Evolutionary conservation across 2,888 invertebrate genomes (phyloP), one percentile per base, ranked within the genome.

Genomic region (Drosophila hawaiiensis): DNA sequence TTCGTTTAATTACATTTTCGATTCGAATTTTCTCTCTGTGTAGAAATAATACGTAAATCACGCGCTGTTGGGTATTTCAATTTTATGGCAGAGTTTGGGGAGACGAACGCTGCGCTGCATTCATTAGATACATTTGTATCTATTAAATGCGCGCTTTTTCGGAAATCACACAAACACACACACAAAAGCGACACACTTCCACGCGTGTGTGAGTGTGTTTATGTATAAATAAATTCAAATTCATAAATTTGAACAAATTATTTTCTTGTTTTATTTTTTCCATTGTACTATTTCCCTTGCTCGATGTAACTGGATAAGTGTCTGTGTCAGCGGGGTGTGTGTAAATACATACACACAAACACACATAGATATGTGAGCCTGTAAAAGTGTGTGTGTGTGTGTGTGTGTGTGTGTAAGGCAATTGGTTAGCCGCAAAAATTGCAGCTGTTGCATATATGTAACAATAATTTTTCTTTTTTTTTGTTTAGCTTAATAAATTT

Each of bases 91-190:
- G 61, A 19, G 14, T 25, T 47, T 25, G 49, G 41, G 33, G 35
- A n/a, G 53, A 22, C 33, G 56, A 61, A 55, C 80, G 67, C 70
- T 71, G 75, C 69, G 75, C 65, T 82, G 84, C 84, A 82, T 83
- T 76, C 80, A 84, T 83, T 82, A 75, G 80, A 78, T 80, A 80
- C 77, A 82, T 82, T 82, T 84, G 73, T 77, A 80, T 82, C 79
- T 83, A 81, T 83, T 75, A 80, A 78, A 76, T 78, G 65, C 39
- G 76, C 62, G 65, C 74, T 68, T 76, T 78, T 77, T 81, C 72
- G 63, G 68, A 76, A 68, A 72, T 65, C 53, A 65, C 67, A 68
- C 68, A 63, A 53, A 73, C 70, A 64, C 25, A 73, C 70, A 64
- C 37, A 52, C 56, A 60, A 22, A 53, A 53, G 47, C 37, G 60